Conservation (phyloP, 2,888 invertebrate species). For the Lithophane leautieri region DNA sequence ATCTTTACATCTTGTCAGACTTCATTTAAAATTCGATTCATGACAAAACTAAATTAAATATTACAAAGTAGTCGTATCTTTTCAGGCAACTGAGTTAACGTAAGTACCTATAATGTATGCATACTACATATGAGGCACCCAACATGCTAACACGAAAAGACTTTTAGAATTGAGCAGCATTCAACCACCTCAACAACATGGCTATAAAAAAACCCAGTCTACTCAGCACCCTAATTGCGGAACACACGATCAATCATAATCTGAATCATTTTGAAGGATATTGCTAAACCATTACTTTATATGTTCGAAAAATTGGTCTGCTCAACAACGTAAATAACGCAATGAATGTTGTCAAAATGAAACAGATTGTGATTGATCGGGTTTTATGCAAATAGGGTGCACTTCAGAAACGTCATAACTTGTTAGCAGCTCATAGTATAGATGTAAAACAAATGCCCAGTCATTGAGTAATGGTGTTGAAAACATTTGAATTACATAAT, state of each 20-base stretch:
- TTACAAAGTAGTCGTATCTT: neutral
- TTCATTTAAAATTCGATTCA: neutral
- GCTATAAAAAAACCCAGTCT: neutral
- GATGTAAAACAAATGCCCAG: conserved; percentile 18
- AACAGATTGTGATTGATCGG: too few relatives aligned
- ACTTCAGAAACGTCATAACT: conserved; percentile 5
- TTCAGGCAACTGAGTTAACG: neutral
- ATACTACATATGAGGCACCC: neutral
- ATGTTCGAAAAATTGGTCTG: too few relatives aligned
- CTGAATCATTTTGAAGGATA: too few relatives aligned
- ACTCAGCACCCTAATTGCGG: neutral
- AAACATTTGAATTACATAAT: conserved; percentile 28
- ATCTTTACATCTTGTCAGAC: neutral
- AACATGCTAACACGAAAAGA: neutral
- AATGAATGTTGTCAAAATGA: too few relatives aligned
- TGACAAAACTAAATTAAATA: neutral
- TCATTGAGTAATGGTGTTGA: neutral
- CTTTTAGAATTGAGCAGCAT: neutral
- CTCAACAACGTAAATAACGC: too few relatives aligned
- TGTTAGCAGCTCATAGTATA: neutral
- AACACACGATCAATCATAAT: too few relatives aligned
- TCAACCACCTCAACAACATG: neutral
- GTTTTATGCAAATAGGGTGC: too few relatives aligned
- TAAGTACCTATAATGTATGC: conserved; percentile 43
- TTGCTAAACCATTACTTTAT: too few relatives aligned